Conservation (phyloP, 2,888 invertebrate species). For the Orchestes rusci region DNA sequence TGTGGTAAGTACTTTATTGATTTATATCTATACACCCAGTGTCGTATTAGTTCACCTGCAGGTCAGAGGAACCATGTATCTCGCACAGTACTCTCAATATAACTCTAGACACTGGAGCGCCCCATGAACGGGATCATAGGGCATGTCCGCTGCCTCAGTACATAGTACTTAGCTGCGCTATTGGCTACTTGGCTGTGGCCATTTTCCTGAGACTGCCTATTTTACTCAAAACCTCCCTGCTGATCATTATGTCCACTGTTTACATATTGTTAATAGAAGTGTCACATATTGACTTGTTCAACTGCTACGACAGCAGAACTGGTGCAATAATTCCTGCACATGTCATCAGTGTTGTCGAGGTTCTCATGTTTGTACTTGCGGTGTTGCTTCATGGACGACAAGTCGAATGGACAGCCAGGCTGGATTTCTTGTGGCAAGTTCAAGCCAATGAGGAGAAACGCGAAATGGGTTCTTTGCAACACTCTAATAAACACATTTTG, state of each 20-base stretch:
- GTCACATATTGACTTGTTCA: slow-evolving; percentile 72
- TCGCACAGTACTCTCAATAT: slow-evolving; percentile 49
- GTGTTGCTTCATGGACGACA: slow-evolving; percentile 76
- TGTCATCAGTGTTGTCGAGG: slow-evolving; percentile 69
- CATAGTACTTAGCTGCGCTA: slow-evolving; percentile 75
- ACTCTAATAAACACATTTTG: slow-evolving; percentile 79
- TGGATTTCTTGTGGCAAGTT: slow-evolving; percentile 76
- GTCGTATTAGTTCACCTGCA: slow-evolving; percentile 56
- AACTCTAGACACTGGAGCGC: slow-evolving; percentile 43
- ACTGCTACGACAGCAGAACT: slow-evolving; percentile 72
- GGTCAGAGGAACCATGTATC: slow-evolving; percentile 45
- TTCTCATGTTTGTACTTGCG: slow-evolving; percentile 74
- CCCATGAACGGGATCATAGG: slow-evolving; percentile 55
- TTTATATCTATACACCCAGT: slow-evolving; percentile 9
- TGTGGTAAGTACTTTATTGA: slow-evolving; percentile 61
- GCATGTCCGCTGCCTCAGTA: slow-evolving; percentile 82
- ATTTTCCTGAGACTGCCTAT: slow-evolving; percentile 80
- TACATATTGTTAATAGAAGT: slow-evolving; percentile 75
- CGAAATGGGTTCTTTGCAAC: slow-evolving; percentile 89
- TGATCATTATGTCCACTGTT: slow-evolving; percentile 70
- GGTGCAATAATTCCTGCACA: slow-evolving; percentile 71
- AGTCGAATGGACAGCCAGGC: slow-evolving; percentile 86
- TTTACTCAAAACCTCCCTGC: slow-evolving; percentile 68
- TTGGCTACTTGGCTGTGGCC: slow-evolving; percentile 78
- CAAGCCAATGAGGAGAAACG: slow-evolving; percentile 86